These are phyloP conservation scores for Acrossocheilus fasciatus DNA, from an alignment of 2,797 vertebrate species.

Conservation along the genomic window DNA sequence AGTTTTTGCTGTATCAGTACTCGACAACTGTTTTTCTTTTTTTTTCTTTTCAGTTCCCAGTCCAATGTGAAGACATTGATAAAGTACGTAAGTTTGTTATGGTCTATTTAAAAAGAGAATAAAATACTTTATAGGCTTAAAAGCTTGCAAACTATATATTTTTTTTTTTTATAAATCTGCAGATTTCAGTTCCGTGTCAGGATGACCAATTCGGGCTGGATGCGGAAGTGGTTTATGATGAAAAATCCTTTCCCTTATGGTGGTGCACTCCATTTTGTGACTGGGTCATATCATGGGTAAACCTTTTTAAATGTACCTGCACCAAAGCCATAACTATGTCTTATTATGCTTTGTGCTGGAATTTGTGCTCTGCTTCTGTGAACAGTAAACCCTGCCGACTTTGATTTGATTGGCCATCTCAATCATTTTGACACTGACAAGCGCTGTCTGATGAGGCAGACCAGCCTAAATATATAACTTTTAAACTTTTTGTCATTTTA, in stretches of 20 bases:
- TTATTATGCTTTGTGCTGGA: no score
- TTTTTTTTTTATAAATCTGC: not conserved
- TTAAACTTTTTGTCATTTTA: no score
- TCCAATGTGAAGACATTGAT: constrained; percentile 42
- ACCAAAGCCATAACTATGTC: no score
- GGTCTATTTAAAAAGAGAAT: not conserved
- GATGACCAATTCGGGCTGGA: constrained; percentile 49
- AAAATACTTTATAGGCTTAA: not conserved
- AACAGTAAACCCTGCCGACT: no score
- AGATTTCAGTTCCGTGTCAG: constrained; percentile 45
- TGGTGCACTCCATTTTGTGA: constrained; percentile 41
- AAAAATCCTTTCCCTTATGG: not conserved
- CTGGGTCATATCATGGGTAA: not conserved
- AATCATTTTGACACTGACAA: no score
- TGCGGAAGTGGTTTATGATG: constrained; percentile 33
- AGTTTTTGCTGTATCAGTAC: not conserved
- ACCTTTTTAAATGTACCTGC: not conserved
- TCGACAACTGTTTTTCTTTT: not conserved
- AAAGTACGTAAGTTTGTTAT: not conserved
- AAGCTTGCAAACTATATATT: not conserved
- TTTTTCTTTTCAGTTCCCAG: constrained; percentile 36
- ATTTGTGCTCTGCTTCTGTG: no score
- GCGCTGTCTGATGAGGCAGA: no score
- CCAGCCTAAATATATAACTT: no score
- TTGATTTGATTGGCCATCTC: no score